These are phyloP conservation scores for Uloborus plumipes DNA, from an alignment of 2,888 invertebrate species.

Conservation along the genomic window DNA sequence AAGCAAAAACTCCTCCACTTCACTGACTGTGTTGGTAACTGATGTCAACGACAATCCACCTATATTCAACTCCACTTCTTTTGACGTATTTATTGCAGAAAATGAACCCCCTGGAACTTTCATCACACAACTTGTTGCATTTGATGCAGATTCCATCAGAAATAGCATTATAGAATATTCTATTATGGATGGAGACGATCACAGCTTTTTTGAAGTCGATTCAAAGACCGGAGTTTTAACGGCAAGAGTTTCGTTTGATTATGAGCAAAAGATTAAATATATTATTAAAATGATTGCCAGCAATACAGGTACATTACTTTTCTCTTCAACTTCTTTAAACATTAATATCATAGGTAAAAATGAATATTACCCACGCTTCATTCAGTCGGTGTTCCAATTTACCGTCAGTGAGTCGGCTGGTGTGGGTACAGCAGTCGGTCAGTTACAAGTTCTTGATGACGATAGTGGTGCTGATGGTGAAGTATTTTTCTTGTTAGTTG, in stretches of 20 bases:
- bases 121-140: constrained; percentile 82
- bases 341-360: constrained; percentile 88
- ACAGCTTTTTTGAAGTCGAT: constrained; percentile 84
- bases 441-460: constrained; percentile 89
- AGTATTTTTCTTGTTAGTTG: constrained; percentile 92
- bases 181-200: constrained; percentile 80
- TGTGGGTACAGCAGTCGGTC: constrained; percentile 86
- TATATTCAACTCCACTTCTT: constrained; percentile 82
- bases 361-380: constrained; percentile 88
- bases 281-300: constrained; percentile 83
- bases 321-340: constrained; percentile 78
- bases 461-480: constrained; percentile 89
- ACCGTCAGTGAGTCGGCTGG: constrained; percentile 93
- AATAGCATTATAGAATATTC: constrained; percentile 88
- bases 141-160: constrained; percentile 88
- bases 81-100: constrained; percentile 85
- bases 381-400: constrained; percentile 90
- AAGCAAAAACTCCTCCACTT: constrained; percentile 82
- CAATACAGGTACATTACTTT: constrained; percentile 88
- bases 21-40: constrained; percentile 86
- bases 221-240: constrained; percentile 82
- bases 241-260: constrained; percentile 85
- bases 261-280: constrained; percentile 84
- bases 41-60: constrained; percentile 96
- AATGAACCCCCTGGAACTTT: constrained; percentile 83